Conservation (phyloP, 2,113 vertebrate species). For the Carettochelys insculpta region DNA sequence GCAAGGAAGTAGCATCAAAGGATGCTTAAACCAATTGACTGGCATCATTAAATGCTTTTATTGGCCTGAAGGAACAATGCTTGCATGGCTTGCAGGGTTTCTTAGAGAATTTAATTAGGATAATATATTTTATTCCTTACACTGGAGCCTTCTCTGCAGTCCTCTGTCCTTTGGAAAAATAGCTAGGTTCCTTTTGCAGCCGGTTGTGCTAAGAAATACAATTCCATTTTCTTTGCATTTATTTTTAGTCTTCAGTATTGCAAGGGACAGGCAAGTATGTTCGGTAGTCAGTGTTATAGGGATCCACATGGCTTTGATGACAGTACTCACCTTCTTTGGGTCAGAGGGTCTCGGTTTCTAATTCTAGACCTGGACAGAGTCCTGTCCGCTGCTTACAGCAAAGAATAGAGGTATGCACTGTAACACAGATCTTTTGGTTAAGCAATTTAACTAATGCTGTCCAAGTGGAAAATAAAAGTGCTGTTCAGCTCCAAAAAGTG, state of each 20-base stretch:
- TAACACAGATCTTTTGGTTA: neutral
- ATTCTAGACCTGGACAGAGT: neutral
- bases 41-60: neutral
- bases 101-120: neutral
- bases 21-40: neutral
- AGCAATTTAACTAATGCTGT: neutral
- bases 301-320: neutral
- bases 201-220: neutral
- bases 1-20: neutral
- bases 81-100: neutral
- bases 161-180: neutral
- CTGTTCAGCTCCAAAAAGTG: neutral
- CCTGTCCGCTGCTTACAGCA: neutral
- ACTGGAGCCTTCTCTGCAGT: neutral
- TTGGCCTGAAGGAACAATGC: neutral
- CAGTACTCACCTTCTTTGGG: neutral
- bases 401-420: neutral
- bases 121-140: neutral
- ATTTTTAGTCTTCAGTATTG: neutral
- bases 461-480: conserved; percentile 21
- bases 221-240: neutral
- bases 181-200: neutral
- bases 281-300: neutral
- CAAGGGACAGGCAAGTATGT: neutral
- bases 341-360: neutral